These are phyloP conservation scores for Hydrotaea diabolus DNA, from an alignment of 2,888 invertebrate genomes.

Conservation along the genomic window DNA sequence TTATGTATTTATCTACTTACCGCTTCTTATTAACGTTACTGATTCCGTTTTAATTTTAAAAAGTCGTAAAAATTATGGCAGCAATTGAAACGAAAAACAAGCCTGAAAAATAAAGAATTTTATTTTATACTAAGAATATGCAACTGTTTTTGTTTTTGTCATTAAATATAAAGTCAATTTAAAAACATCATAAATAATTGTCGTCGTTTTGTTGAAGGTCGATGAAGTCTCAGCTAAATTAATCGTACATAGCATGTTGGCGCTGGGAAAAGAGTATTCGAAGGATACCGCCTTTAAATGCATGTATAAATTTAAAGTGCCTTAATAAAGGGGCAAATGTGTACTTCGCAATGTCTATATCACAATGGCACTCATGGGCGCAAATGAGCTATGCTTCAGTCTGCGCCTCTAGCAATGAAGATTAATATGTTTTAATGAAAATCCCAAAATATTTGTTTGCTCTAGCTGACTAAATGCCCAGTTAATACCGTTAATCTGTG, in stretches of 20 bases:
- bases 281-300: no score
- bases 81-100: constrained; percentile 22
- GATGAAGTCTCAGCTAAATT: neutral
- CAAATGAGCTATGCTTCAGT: no score
- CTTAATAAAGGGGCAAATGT: no score
- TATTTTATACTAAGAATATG: neutral
- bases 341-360: no score
- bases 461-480: no score
- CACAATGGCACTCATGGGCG: no score
- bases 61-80: neutral
- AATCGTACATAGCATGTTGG: neutral
- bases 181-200: no score
- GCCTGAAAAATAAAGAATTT: constrained; percentile 9
- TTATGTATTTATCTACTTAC: neutral
- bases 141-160: neutral
- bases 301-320: no score
- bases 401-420: no score
- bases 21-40: constrained; percentile 1
- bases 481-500: no score
- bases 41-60: neutral
- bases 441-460: no score
- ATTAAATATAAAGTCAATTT: neutral
- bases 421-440: no score
- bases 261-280: neutral
- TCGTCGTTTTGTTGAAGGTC: constrained; percentile 2